Evolutionary conservation across 2,113 vertebrate species (phyloP), one percentile per base, ranked within the genome.

Genomic region (Ptilonorhynchus violaceus): DNA sequence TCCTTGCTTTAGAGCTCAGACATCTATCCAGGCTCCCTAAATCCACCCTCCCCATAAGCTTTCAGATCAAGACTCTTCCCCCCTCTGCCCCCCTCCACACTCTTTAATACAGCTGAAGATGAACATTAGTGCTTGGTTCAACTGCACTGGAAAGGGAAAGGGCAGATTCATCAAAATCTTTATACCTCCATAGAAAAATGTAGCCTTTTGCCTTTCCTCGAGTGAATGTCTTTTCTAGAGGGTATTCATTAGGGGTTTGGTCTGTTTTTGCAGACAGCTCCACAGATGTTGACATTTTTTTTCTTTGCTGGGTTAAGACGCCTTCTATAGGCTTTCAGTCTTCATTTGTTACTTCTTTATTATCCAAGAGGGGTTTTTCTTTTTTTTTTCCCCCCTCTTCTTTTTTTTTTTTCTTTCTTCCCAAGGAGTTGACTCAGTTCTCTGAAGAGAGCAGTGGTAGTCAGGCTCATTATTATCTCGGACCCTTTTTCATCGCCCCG

Each of bases 271-370:
- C 97, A 98, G 97, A 97, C 97, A 98, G 97, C 94, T 95, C 95
- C 99, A 98, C 99, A 99, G 99, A 99, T 99, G 99, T 98, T 99
- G 99, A 99, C 99, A 98, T 98, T 98, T 98, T 98, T 98, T 98
- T 98, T 98, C 97, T 97, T 96, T 94, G 63, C 97, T 95, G 98
- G 98, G 98, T 99, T 99, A 99, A 99, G 99, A 99, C 98, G 97
- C 98, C 98, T 98, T 98, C 98, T 99, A 98, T 98, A 98, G 98
- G 97, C 98, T 97, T 99, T 99, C 99, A 98, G 99, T 98, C 98
- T 98, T 96, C 97, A 97, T 98, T 98, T 99, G 98, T 98, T 98
- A 98, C 98, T 98, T 98, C 98, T 99, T 98, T 98, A 98, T 99
- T 98, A 98, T 98, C 98, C 97, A 89, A 97, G 98, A 93, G 90